Percentiles rank a stretch among this genome's conserved stretches.
Evolutionary conservation across 2,888 invertebrate species (phyloP).

Genomic region (Nomada hirtipes): DNA sequence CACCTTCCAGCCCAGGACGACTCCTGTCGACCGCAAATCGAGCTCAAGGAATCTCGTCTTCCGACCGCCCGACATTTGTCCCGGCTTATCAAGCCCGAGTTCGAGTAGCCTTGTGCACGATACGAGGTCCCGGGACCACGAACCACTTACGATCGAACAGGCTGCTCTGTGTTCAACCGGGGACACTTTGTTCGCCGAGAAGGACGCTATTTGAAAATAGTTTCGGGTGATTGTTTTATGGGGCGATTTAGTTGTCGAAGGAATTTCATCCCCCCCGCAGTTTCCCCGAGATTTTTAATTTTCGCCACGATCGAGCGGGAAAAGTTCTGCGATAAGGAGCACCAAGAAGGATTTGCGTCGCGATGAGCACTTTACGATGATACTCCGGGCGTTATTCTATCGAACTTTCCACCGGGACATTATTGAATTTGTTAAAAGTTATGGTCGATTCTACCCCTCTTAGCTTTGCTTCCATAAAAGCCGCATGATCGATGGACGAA

Average conservation of each 20-base stretch:
- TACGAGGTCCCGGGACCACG: conserved; percentile 22
- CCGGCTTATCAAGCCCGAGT: conserved; percentile 39
- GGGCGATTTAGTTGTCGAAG: too few relatives aligned
- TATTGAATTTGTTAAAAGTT: conserved; percentile 70
- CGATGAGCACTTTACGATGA: conserved; percentile 54
- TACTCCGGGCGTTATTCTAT: conserved; percentile 56
- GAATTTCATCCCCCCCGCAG: conserved; percentile 23
- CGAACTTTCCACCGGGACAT: conserved; percentile 55
- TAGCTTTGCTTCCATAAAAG: conserved; percentile 10
- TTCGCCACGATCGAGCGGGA: conserved; percentile 5
- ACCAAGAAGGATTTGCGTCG: conserved; percentile 24
- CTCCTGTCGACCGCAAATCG: conserved; percentile 54
- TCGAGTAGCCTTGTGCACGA: conserved; percentile 27
- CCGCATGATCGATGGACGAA: conserved; percentile 39
- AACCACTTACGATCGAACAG: conserved; percentile 1
- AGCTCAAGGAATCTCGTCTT: conserved; percentile 55
- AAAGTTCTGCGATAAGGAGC: conserved; percentile 17
- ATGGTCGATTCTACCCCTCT: conserved; percentile 35
- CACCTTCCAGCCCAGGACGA: conserved; percentile 54
- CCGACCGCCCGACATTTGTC: conserved; percentile 58
- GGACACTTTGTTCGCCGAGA: background rate
- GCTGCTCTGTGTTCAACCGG: too few relatives aligned
- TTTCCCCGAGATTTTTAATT: conserved; percentile 33
- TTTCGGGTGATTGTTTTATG: background rate
- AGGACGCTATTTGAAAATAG: background rate